These are phyloP conservation scores for Gorsachius goisagi DNA, from an alignment of 2,113 vertebrate genomes.

Conservation along the genomic window DNA sequence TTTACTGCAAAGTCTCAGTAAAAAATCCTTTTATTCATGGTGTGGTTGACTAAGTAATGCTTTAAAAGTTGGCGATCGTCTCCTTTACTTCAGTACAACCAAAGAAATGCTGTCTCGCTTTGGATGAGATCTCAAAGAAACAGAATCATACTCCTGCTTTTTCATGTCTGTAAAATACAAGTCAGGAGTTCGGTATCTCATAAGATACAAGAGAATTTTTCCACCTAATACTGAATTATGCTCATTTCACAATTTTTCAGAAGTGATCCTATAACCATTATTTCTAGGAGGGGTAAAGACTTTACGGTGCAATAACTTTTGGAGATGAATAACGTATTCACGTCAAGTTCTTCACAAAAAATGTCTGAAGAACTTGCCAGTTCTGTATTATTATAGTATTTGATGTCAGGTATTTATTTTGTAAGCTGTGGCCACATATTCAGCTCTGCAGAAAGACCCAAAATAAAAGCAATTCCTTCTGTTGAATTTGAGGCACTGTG, in stretches of 20 bases:
- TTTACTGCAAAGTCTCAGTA: neutral
- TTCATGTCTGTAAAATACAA: neutral
- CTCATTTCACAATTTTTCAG: conserved; percentile 6
- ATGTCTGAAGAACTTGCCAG: neutral
- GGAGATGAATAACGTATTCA: neutral
- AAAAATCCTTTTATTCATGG: neutral
- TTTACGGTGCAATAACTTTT: conserved; percentile 22
- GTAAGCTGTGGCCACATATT: neutral
- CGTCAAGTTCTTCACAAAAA: neutral
- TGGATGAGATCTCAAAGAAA: neutral
- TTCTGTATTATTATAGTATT: neutral
- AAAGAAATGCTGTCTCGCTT: neutral
- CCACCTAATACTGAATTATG: neutral
- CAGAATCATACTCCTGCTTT: neutral
- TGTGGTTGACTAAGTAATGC: neutral
- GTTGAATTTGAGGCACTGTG: neutral
- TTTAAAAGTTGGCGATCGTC: neutral
- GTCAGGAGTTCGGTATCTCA: neutral
- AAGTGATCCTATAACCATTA: neutral
- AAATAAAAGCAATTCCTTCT: neutral
- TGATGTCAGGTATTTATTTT: neutral
- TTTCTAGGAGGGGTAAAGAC: neutral
- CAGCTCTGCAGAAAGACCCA: neutral
- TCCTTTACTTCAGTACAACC: neutral
- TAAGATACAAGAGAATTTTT: neutral